Evolutionary conservation across 2,888 invertebrate genomes (phyloP).

Genomic region (Caenorhabditis drosophilae): DNA sequence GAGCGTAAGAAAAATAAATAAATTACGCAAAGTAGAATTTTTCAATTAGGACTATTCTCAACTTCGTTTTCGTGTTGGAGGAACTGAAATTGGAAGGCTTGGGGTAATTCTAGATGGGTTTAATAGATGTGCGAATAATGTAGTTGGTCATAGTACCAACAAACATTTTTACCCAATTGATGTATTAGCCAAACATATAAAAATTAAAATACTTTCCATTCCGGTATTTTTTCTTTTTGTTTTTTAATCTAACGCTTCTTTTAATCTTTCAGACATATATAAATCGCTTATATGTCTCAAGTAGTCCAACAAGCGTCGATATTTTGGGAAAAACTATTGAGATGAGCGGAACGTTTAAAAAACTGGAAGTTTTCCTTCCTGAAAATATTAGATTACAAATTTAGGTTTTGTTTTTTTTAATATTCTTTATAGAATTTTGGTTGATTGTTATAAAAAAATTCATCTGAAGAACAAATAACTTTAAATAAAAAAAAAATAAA

Average conservation of each 20-base stretch:
- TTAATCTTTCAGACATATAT: constrained; percentile 21
- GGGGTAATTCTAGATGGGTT: constrained; percentile 39
- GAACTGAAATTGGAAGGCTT: constrained; percentile 25
- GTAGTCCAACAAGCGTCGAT: constrained; percentile 20
- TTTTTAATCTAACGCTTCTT: not conserved
- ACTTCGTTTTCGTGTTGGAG: constrained; percentile 37
- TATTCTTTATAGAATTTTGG: not conserved
- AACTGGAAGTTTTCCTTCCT: constrained; percentile 25
- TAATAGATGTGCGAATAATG: constrained; percentile 17
- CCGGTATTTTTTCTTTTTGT: constrained; percentile 24
- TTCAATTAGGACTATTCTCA: constrained; percentile 24
- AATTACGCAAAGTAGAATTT: not conserved
- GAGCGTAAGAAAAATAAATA: constrained; percentile 4
- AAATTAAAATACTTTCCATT: constrained; percentile 30
- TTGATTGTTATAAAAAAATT: not conserved
- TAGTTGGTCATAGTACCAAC: constrained; percentile 26
- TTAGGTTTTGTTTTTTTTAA: constrained; percentile 13
- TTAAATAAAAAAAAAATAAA: no score
- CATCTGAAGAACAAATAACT: no score
- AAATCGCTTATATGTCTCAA: constrained; percentile 26
- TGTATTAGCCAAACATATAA: constrained; percentile 29
- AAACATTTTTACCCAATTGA: constrained; percentile 37
- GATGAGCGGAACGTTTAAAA: constrained; percentile 26
- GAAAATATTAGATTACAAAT: constrained; percentile 11
- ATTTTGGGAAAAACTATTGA: constrained; percentile 11